Evolutionary conservation across 2,797 vertebrate genomes (phyloP).

Genomic region (Pipistrellus nathusii): DNA sequence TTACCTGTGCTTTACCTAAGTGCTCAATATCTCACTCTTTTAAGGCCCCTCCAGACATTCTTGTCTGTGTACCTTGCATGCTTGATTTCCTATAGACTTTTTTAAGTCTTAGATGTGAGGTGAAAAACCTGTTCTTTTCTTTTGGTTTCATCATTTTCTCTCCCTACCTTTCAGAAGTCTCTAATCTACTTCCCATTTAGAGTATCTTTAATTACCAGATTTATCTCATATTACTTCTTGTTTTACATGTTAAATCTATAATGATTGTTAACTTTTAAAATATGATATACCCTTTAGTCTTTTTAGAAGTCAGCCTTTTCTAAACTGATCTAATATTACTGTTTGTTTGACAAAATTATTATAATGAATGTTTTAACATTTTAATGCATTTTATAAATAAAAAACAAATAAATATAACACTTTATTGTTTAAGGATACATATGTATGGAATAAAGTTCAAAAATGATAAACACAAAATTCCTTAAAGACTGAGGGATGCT

Average conservation of each 20-base stretch:
- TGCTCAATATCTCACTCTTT: neutral
- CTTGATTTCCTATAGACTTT: neutral
- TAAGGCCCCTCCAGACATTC: neutral
- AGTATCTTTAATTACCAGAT: conserved; percentile 10
- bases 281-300: neutral
- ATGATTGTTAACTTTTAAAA: neutral
- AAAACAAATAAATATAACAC: conserved; percentile 16
- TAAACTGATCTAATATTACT: neutral
- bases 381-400: conserved; percentile 23
- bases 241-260: conserved; percentile 28
- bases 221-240: conserved; percentile 17
- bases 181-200: neutral
- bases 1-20: neutral
- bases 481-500: neutral
- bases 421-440: neutral
- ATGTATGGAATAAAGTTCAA: conserved; percentile 10
- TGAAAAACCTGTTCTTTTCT: neutral
- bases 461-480: conserved; percentile 38
- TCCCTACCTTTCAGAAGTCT: neutral
- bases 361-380: conserved; percentile 13
- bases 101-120: neutral
- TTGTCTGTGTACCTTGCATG: neutral
- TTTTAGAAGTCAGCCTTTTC: conserved; percentile 18
- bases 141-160: conserved; percentile 34
- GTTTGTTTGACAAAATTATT: conserved; percentile 45